phyloP scores from a whole-genome alignment of 37 sponge, comb jelly and placozoan species.

The Aphrocallistes beatrix region DNA sequence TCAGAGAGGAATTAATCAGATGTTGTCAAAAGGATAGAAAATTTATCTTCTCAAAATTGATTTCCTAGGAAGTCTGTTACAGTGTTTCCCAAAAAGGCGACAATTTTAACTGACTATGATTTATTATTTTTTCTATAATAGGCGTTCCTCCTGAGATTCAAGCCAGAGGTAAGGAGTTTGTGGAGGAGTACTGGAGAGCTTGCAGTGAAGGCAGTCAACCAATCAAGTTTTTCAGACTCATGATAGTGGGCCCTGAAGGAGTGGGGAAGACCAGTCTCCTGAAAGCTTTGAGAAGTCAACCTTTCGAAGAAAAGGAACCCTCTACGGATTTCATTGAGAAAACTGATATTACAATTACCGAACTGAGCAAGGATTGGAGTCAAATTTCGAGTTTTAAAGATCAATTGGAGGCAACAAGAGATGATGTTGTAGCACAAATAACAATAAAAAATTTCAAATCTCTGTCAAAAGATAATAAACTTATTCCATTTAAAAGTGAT shows the following conservation, averaged over 20 bases:
- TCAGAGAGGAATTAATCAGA: too few relatives aligned
- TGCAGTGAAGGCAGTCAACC: constrained; percentile 11
- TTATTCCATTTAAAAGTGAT: not conserved
- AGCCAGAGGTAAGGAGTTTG: not conserved
- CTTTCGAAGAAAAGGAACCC: not conserved
- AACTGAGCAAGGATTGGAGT: constrained; percentile 13
- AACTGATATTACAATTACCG: constrained; percentile 11
- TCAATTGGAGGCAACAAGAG: not conserved
- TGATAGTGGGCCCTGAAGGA: not conserved
- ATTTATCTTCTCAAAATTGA: too few relatives aligned
- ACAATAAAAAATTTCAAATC: not conserved
- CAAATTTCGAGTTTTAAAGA: not conserved
- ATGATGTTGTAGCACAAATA: not conserved
- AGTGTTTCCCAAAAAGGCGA: too few relatives aligned
- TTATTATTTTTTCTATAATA: too few relatives aligned
- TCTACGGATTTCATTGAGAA: not conserved
- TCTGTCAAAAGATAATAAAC: not conserved
- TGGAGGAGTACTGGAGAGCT: not conserved
- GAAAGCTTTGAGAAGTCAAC: not conserved
- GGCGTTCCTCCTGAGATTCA: not conserved
- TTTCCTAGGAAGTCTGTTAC: too few relatives aligned
- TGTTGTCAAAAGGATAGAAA: too few relatives aligned
- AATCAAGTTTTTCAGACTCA: not conserved
- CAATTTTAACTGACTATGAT: too few relatives aligned
- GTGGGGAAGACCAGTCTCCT: not conserved